Evolutionary conservation across 35 echinoderm and acorn worm genomes (phyloP), one percentile per base, ranked within the genome.

Genomic region (Ophiothrix spiculata): DNA sequence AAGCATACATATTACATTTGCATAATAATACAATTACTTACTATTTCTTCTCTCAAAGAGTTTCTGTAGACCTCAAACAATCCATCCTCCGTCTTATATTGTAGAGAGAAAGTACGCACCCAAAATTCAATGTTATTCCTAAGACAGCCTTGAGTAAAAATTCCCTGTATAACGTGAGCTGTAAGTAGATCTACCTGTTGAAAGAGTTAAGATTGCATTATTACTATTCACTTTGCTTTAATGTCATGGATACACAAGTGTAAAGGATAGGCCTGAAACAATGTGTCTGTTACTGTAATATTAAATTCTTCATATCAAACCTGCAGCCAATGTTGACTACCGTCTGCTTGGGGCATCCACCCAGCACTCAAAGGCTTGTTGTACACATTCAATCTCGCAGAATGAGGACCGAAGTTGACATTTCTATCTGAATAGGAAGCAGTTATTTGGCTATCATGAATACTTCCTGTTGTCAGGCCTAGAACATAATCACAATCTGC

Each of bases 401-500:
- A 88, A 38, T 74, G 77, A 42, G 75, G 91, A 1, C 81, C 91
- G 34, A 39, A 32, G 74, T 76, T 23, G 42, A 80, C 91, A 16
- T 83, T 83, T 34, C 56, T 85, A 17, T 79, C 40, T 17, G 84
- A 93, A 8, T 79, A 87, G 15, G 94, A 97, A 0, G 94, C 94
- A 1, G 88, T 87, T 0, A 97, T 92, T 42, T 93, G 91, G 37
- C 84, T 93, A 79, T 90, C 88, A 76, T 93, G 91, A 14, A 89
- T 97, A 32, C 87, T 40, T 2, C 94, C 94, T n/a, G 89, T 89
- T 11, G 85, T 77, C 2, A 97, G 34, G 31, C 94, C 94, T 23
- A 90, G 75, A 1, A 91, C 80, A 36, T 82, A 90, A 82, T 97
- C 91, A 78, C 94, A 97, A 79, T 88, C 94, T n/a, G n/a, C n/a